Base-by-base conservation (phyloP, 2,113 vertebrate species). In the Narcine bancroftii region DNA sequence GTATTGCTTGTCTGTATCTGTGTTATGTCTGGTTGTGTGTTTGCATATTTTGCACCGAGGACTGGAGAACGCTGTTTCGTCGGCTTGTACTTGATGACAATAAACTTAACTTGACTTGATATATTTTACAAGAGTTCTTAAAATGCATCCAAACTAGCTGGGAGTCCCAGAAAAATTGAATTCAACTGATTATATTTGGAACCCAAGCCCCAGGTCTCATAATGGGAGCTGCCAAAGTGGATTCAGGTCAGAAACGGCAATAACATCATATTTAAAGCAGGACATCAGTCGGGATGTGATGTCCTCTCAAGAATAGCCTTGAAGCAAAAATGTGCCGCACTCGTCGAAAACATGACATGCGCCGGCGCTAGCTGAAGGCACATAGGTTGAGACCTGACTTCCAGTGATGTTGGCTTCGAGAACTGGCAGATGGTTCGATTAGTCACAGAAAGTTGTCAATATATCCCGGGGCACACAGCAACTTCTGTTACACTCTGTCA, bases 401-500 rank as follows among this genome's bases (percentile, higher is more conserved):
- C 50, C 60, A 39, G 6, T 19, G 7, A 17, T 60, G n/a, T 39
- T 21, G 21, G 56, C 47, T 53, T 19, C 50, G 29, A 89, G 71
- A 60, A 26, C 50, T 42, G 26, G 36, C 72, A 92, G 71, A 77
- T 73, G 92, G 93, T 94, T 94, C 93, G 65, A 6, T 66, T 92
- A 77, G 92, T 92, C 92, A 92, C 85, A 69, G 89, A 93, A 19
- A 21, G 89, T 89, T 92, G 93, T 93, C 89, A 93, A 94, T 93
- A 94, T 73, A 0, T 92, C 93, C 94, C 92, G 92, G 94, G 92
- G 93, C 92, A 83, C 60, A 21, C 9, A 92, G 92, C 45, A 92
- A 89, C 94, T 93, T 94, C 93, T 95, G 94, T 92, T 89, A 53
- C 93, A 66, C 93, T 93, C 93, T 94, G 93, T 83, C 83, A 75